phyloP scores from a whole-genome alignment of 1,140 invertebrate species.

The Calliphora vicina region DNA sequence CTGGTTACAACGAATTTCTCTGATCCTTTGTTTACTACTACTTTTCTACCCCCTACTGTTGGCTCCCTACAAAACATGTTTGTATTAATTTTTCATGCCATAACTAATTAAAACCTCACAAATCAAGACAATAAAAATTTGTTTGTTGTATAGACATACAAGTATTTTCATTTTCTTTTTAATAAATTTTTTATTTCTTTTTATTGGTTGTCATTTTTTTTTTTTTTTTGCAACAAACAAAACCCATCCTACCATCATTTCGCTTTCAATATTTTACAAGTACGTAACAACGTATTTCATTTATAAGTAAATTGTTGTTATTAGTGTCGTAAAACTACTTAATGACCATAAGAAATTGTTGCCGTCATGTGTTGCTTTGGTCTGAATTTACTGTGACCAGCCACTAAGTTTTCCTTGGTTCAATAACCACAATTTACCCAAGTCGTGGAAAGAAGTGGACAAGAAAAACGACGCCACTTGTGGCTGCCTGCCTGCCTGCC shows the following conservation, averaged over 20 bases:
- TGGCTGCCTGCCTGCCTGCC: background rate
- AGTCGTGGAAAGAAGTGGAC: background rate
- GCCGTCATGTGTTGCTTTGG: background rate
- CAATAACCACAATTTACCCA: background rate
- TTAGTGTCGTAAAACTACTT: slow-evolving; percentile 1
- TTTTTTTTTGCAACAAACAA: too few relatives aligned
- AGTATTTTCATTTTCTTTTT: too few relatives aligned
- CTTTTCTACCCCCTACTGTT: too few relatives aligned
- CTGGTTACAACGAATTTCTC: too few relatives aligned
- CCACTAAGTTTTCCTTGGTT: background rate
- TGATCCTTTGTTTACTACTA: too few relatives aligned
- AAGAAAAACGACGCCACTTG: background rate
- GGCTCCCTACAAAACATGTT: too few relatives aligned
- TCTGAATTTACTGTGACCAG: background rate
- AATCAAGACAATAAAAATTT: too few relatives aligned
- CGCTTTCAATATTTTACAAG: background rate
- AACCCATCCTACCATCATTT: background rate
- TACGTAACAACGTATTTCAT: background rate
- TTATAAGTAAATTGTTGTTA: slow-evolving; percentile 5
- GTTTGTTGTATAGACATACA: too few relatives aligned
- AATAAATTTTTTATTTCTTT: too few relatives aligned
- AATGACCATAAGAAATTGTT: background rate
- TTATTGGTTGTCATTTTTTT: too few relatives aligned
- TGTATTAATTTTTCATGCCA: too few relatives aligned
- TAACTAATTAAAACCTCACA: too few relatives aligned